These are phyloP conservation scores for Cremastinae sp. DNA, from an alignment of 2,888 invertebrate species.

Conservation along the genomic window DNA sequence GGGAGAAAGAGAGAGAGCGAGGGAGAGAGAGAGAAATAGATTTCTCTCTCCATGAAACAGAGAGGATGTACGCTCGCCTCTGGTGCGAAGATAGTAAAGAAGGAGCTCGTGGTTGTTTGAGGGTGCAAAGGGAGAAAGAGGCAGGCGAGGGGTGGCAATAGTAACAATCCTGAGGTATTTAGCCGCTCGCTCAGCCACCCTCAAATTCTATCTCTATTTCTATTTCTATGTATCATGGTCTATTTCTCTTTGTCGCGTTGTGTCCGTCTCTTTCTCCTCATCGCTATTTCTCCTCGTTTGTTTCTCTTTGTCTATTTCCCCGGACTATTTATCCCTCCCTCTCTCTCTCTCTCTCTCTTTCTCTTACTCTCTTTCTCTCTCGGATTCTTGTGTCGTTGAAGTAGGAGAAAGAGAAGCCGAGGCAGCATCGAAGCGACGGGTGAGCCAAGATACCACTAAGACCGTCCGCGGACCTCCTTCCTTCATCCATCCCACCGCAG, in stretches of 20 bases:
- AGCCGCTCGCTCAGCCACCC: slow-evolving; percentile 73
- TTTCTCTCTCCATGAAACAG: not conserved
- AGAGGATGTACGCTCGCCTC: slow-evolving; percentile 39
- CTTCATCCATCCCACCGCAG: slow-evolving; percentile 75
- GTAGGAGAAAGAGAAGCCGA: slow-evolving; percentile 53
- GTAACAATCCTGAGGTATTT: slow-evolving; percentile 81
- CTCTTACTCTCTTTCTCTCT: slow-evolving; percentile 5
- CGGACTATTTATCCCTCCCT: slow-evolving; percentile 1
- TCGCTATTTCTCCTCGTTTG: not conserved
- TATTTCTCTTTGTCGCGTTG: slow-evolving; percentile 5
- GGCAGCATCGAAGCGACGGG: slow-evolving; percentile 61
- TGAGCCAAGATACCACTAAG: slow-evolving; percentile 79
- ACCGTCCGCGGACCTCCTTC: slow-evolving; percentile 75
- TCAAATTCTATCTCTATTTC: slow-evolving; percentile 17
- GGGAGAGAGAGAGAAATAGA: slow-evolving; percentile 42
- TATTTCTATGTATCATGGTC: not conserved
- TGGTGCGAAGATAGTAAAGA: slow-evolving; percentile 54
- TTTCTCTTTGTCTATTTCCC: not conserved
- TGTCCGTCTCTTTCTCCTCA: not conserved
- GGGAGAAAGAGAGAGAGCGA: slow-evolving; percentile 34
- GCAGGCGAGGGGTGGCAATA: slow-evolving; percentile 72
- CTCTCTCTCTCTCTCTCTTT: slow-evolving; percentile 19
- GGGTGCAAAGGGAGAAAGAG: slow-evolving; percentile 55
- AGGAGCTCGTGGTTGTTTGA: slow-evolving; percentile 61
- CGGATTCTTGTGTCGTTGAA: slow-evolving; percentile 45